These are phyloP conservation scores for Cetonia aurata DNA, from an alignment of 2,888 invertebrate species.

Conservation along the genomic window DNA sequence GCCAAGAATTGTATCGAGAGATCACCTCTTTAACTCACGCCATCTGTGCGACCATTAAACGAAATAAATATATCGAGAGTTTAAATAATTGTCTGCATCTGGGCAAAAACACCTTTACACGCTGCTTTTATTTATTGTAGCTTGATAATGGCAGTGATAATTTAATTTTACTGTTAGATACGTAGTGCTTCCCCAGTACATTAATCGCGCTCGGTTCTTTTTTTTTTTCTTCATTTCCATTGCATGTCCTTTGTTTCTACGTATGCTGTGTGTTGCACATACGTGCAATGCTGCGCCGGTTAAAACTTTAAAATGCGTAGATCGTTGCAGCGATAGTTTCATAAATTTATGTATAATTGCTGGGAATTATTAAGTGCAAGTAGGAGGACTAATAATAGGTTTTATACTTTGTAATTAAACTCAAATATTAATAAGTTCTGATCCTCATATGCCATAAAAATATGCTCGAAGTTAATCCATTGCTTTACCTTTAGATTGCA, in stretches of 20 bases:
- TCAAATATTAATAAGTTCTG: too few relatives aligned
- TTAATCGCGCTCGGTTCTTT: constrained; percentile 36
- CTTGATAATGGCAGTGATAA: constrained; percentile 36
- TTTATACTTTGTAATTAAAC: too few relatives aligned
- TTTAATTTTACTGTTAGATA: constrained; percentile 35
- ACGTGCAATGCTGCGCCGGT: neutral
- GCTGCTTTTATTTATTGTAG: constrained; percentile 18
- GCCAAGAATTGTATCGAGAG: too few relatives aligned
- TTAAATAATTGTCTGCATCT: too few relatives aligned
- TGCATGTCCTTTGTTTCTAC: constrained; percentile 32
- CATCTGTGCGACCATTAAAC: too few relatives aligned
- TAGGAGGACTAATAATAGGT: too few relatives aligned
- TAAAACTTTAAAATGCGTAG: constrained; percentile 7
- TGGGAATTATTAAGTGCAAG: constrained; percentile 12
- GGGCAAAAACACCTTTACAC: too few relatives aligned
- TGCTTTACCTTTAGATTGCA: too few relatives aligned
- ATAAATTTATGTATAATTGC: constrained; percentile 28
- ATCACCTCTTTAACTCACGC: neutral
- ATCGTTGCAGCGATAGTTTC: constrained; percentile 14
- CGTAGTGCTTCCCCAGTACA: constrained; percentile 36
- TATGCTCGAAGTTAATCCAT: too few relatives aligned
- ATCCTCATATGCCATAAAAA: too few relatives aligned
- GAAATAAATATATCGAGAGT: too few relatives aligned
- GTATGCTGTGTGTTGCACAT: constrained; percentile 4
- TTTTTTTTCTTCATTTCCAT: constrained; percentile 23